A percentile compares a stretch with the other conserved stretches of the same genome.
phyloP scores from a whole-genome alignment of 92 coral and sea anemone genomes.

The Phenganax subtilis region DNA sequence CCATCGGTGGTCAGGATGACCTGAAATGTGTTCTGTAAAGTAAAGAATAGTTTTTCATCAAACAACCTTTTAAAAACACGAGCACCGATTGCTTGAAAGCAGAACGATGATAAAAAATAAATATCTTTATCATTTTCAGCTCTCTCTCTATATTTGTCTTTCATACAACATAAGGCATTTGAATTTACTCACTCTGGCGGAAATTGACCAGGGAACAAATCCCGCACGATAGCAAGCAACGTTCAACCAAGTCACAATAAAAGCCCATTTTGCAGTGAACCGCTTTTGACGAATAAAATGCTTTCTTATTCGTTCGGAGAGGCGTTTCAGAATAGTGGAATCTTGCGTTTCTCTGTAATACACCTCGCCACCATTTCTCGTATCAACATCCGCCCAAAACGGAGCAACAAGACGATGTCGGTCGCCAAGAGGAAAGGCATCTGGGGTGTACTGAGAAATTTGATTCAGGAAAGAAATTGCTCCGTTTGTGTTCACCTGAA shows the following conservation, averaged over 20 bases:
- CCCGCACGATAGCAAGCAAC: constrained; percentile 30
- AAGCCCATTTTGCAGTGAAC: constrained; percentile 37
- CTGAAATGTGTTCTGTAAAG: constrained; percentile 1
- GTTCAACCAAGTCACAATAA: constrained; percentile 39
- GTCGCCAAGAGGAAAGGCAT: constrained; percentile 62
- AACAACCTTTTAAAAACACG: too few relatives aligned
- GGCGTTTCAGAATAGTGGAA: constrained; percentile 20
- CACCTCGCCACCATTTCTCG: constrained; percentile 37
- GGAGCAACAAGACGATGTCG: constrained; percentile 57
- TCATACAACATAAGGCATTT: neutral
- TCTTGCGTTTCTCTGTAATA: constrained; percentile 45
- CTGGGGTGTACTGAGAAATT: constrained; percentile 56
- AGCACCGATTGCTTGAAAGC: too few relatives aligned
- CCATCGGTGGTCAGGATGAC: constrained; percentile 6
- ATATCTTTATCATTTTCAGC: too few relatives aligned
- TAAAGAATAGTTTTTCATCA: neutral
- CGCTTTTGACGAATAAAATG: constrained; percentile 30
- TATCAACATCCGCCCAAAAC: constrained; percentile 55
- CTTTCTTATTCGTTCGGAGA: constrained; percentile 37
- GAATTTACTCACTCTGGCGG: neutral
- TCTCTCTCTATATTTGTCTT: too few relatives aligned
- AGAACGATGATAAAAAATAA: too few relatives aligned
- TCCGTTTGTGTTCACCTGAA: constrained; percentile 44
- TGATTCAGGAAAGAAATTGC: constrained; percentile 54
- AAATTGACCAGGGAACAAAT: neutral